Conservation (phyloP, 1,140 invertebrate genomes). For the Drosophila cardini region DNA sequence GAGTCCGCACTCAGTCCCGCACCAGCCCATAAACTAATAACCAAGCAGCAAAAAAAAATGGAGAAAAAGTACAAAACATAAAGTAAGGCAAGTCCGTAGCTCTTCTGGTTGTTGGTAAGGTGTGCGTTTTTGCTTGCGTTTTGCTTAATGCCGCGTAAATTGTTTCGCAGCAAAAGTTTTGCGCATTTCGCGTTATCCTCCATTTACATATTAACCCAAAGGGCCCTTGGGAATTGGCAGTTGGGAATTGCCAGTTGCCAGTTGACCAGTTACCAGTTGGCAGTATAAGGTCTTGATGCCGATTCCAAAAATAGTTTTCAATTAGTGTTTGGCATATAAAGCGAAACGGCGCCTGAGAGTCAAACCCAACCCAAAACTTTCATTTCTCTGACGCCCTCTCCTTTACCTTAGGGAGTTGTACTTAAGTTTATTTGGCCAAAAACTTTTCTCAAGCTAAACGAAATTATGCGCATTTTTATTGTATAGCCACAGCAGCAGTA, state of each 20-base stretch:
- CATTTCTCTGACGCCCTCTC: neutral
- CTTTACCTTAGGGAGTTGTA: slow-evolving; percentile 55
- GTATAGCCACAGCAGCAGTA: slow-evolving; percentile 24
- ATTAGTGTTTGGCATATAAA: slow-evolving; percentile 65
- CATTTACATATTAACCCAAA: slow-evolving; percentile 81
- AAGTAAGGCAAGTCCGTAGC: slow-evolving; percentile 2
- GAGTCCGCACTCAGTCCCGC: slow-evolving; percentile 4
- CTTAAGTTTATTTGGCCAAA: slow-evolving; percentile 72
- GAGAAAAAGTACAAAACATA: too few relatives aligned
- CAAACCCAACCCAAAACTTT: slow-evolving; percentile 6
- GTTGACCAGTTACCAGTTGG: too few relatives aligned
- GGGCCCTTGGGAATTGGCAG: slow-evolving; percentile 33
- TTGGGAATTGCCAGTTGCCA: neutral
- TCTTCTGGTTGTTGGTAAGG: slow-evolving; percentile 44
- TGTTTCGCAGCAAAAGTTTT: slow-evolving; percentile 80
- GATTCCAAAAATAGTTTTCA: slow-evolving; percentile 79
- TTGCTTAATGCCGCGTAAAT: slow-evolving; percentile 80
- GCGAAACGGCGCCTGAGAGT: slow-evolving; percentile 43
- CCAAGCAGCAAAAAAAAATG: neutral
- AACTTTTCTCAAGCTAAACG: slow-evolving; percentile 62
- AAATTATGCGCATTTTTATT: slow-evolving; percentile 81
- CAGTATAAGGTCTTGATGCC: slow-evolving; percentile 1
- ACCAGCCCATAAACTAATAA: neutral
- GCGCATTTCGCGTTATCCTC: slow-evolving; percentile 78
- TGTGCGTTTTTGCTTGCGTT: slow-evolving; percentile 70